Evolutionary conservation across 2,797 vertebrate genomes (phyloP), one percentile per base, ranked within the genome.

Genomic region (Euthynnus affinis): DNA sequence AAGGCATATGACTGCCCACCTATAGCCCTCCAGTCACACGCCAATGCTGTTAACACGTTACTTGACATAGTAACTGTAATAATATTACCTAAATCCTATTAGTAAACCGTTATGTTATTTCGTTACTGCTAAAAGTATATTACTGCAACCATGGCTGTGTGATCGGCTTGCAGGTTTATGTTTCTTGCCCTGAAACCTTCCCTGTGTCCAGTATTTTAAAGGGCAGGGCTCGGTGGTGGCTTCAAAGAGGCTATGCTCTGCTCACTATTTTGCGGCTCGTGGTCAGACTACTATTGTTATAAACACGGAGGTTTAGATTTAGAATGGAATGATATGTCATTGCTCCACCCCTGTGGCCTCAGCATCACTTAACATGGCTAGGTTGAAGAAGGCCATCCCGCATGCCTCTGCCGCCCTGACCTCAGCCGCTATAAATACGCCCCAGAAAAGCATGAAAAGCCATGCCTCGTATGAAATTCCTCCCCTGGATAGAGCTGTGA

Each of bases 381-480:
- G 71, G 80, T 82, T 87, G 62, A 75, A 85, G 83, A 84, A 84
- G 86, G 80, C 90, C 88, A 76, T 71, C 74, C 81, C 59, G 6
- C 84, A 75, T 74, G 81, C 83, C 84, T 83, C 32, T 2, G 25
- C 75, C 46, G 10, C 66, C 78, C 81, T 89, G 86, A 92, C 89
- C 83, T 92, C 84, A 91, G 58, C 22, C 46, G 20, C 90, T 94
- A 92, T 87, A 94, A 93, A 94, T 94, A 92, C 61, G 17, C 44
- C 32, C 42, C 23, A 79, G 60, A 89, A 92, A 93, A 89, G 82
- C 73, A 80, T 46, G 48, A 88, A 93, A 93, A 92, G 70, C 75
- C 67, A 77, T 60, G 71, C 82, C 78, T 79, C 61, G 17, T 79
- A 87, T 88, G 86, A 88, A 87, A 90, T 88, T 91, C 87, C 85